Conservation (phyloP, 2,113 vertebrate species). For the Ceyx margarethae region DNA sequence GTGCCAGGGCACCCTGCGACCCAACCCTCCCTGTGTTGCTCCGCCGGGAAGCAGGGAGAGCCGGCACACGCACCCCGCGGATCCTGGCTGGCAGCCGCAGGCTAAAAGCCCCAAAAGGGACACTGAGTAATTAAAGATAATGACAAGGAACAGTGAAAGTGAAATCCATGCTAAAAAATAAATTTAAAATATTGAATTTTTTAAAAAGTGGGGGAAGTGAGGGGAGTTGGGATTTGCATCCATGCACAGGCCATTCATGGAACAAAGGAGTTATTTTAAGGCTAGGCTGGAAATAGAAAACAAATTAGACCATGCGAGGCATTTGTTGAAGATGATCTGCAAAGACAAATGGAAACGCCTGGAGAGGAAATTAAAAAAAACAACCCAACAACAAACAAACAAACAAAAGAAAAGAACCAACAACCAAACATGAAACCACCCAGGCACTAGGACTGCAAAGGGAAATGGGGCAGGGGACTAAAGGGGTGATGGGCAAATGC, state of each 20-base stretch:
- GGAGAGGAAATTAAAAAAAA: constrained; percentile 11
- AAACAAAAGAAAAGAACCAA: background rate
- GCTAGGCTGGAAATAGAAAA: constrained; percentile 54
- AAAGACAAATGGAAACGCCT: constrained; percentile 51
- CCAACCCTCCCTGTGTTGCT: background rate
- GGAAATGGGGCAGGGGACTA: background rate
- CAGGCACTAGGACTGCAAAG: background rate
- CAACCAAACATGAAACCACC: background rate
- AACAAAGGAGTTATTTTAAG: constrained; percentile 63
- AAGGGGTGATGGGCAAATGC: background rate
- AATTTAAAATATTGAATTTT: no score
- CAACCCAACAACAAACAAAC: no score
- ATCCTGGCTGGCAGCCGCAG: background rate
- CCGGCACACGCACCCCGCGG: background rate
- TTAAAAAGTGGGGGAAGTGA: no score
- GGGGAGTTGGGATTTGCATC: constrained; percentile 5
- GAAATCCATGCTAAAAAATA: background rate
- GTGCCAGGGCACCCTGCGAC: background rate
- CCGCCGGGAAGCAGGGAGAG: accelerated
- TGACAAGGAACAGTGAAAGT: background rate
- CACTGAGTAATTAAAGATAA: background rate
- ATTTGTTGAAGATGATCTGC: constrained; percentile 54
- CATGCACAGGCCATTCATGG: constrained; percentile 14
- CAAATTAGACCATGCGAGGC: constrained; percentile 30
- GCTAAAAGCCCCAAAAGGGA: background rate